Conservation (phyloP, 2,888 invertebrate species). For the Hipparchia semele region DNA sequence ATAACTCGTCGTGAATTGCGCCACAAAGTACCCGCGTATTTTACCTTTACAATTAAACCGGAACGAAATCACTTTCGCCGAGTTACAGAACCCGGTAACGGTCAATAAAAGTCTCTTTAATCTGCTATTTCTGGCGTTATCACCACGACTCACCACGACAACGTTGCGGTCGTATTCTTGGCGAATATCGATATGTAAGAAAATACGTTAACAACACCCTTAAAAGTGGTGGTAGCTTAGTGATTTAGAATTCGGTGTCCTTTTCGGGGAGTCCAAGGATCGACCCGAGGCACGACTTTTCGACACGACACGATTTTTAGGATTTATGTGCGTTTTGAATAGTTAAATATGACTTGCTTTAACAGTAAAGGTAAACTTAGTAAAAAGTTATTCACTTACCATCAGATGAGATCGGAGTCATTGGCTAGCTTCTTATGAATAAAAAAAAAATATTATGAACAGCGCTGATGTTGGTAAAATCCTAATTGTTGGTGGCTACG, state of each 20-base stretch:
- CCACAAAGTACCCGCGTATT: slow-evolving; percentile 36
- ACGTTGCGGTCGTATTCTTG: slow-evolving; percentile 46
- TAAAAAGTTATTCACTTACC: too few relatives aligned
- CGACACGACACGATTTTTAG: too few relatives aligned
- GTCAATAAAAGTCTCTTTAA: slow-evolving; percentile 69
- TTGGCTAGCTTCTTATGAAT: too few relatives aligned
- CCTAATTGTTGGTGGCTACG: too few relatives aligned
- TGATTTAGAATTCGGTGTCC: too few relatives aligned
- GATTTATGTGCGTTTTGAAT: too few relatives aligned
- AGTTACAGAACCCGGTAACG: slow-evolving; percentile 59
- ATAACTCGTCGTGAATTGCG: slow-evolving; percentile 31
- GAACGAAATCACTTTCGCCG: slow-evolving; percentile 54
- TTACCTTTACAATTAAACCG: slow-evolving; percentile 39
- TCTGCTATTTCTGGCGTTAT: slow-evolving; percentile 62
- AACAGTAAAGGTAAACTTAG: too few relatives aligned
- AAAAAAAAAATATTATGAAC: too few relatives aligned
- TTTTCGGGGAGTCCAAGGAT: not conserved
- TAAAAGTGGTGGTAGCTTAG: not conserved
- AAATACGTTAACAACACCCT: slow-evolving; percentile 17
- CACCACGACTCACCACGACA: slow-evolving; percentile 52
- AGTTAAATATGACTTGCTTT: too few relatives aligned
- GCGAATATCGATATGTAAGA: slow-evolving; percentile 23
- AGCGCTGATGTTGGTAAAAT: too few relatives aligned
- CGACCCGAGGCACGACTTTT: too few relatives aligned
- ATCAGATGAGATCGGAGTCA: too few relatives aligned